Evolutionary conservation across 1,140 invertebrate species (phyloP).

Genomic region (Pachypeltis micranthus): DNA sequence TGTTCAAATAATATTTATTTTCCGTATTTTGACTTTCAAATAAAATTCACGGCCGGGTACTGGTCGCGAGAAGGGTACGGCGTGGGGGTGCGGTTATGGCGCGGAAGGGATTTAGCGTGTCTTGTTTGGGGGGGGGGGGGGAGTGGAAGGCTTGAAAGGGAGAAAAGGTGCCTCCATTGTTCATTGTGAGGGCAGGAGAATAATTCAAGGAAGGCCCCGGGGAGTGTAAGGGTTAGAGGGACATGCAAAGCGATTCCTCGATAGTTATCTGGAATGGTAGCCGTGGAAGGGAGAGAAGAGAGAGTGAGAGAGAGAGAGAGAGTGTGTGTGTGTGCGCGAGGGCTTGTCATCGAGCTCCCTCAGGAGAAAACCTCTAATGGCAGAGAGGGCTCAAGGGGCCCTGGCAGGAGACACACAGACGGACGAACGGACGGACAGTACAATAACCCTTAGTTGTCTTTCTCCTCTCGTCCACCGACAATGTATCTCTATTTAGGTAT

Average conservation of each 20-base stretch:
- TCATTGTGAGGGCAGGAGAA: background rate
- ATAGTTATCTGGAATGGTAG: background rate
- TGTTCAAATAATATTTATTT: background rate
- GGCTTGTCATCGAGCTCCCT: background rate
- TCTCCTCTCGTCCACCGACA: background rate
- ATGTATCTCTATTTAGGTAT: background rate
- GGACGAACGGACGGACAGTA: background rate
- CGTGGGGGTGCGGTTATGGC: too few species aligned
- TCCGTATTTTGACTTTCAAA: background rate
- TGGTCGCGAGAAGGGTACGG: too few species aligned
- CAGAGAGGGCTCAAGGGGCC: too few species aligned
- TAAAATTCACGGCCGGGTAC: background rate
- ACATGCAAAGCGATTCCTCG: background rate
- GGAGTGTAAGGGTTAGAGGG: too few species aligned
- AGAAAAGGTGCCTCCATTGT: background rate
- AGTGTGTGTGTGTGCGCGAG: too few species aligned
- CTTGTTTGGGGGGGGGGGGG: too few species aligned
- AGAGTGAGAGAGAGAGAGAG: too few species aligned
- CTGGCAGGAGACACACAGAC: too few species aligned
- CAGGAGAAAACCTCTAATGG: background rate
- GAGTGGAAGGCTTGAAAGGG: background rate
- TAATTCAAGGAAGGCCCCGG: background rate
- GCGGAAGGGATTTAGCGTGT: too few species aligned
- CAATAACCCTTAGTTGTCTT: background rate
- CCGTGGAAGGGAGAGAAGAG: background rate